Percentiles rank a stretch among this genome's conserved stretches.
phyloP scores from a whole-genome alignment of 2,113 vertebrate genomes.

The Channa argus region DNA sequence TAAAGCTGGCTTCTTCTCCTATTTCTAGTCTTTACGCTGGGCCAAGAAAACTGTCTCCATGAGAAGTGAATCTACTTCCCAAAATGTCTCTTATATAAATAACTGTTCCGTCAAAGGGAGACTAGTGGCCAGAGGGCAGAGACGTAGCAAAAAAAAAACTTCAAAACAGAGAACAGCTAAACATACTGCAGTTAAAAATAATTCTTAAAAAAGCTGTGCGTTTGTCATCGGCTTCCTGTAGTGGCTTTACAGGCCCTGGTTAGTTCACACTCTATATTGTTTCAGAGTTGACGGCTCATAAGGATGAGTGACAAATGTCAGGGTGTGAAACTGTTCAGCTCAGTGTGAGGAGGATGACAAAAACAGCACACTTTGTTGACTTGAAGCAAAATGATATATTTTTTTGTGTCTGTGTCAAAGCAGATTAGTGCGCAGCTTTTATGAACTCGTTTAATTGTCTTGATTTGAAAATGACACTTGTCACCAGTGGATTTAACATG shows the following conservation, averaged over 20 bases:
- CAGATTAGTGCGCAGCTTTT: neutral
- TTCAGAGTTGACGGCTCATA: constrained; percentile 36
- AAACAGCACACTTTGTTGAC: constrained; percentile 16
- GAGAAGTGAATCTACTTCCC: too few relatives aligned
- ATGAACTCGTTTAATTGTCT: constrained; percentile 14
- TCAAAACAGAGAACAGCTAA: neutral
- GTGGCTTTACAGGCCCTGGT: constrained; percentile 20
- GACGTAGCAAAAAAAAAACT: too few relatives aligned
- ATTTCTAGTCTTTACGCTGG: too few relatives aligned
- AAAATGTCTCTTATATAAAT: too few relatives aligned
- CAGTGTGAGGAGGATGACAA: constrained; percentile 17
- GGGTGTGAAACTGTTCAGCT: constrained; percentile 20
- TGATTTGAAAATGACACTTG: constrained; percentile 11
- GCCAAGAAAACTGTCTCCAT: too few relatives aligned
- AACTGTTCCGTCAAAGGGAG: too few relatives aligned
- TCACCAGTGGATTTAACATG: neutral
- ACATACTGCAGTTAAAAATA: neutral
- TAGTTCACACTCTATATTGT: constrained; percentile 18
- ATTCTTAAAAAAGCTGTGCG: constrained; percentile 17
- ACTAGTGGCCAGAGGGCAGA: too few relatives aligned
- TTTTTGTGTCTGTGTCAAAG: neutral
- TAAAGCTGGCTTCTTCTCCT: too few relatives aligned
- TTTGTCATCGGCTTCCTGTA: constrained; percentile 21
- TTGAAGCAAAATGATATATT: constrained; percentile 30
- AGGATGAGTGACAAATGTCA: constrained; percentile 54